Percentiles rank a stretch among this genome's conserved stretches.
These are phyloP conservation scores for Gymnoscelis rufifasciata DNA, from an alignment of 2,888 invertebrate species.

Conservation along the genomic window DNA sequence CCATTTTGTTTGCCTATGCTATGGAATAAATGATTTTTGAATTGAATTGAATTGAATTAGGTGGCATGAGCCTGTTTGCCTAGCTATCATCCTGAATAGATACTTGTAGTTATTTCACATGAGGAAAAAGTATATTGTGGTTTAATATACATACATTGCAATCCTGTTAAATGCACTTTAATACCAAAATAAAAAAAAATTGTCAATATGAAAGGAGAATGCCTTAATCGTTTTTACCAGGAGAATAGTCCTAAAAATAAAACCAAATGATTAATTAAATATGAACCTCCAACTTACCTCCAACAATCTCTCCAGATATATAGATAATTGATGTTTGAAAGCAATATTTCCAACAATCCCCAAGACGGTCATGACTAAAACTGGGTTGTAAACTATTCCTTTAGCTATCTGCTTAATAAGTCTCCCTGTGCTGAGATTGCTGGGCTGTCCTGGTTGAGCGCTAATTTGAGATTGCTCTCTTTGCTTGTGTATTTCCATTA, in stretches of 20 bases:
- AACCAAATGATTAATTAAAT: not conserved
- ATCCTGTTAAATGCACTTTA: too few relatives aligned
- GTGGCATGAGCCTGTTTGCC: too few relatives aligned
- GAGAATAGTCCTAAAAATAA: not conserved
- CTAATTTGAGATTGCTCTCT: slow-evolving; percentile 46
- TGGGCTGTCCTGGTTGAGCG: slow-evolving; percentile 34
- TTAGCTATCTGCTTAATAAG: slow-evolving; percentile 75
- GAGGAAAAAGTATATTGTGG: too few relatives aligned
- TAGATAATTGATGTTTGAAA: slow-evolving; percentile 88
- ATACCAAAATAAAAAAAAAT: too few relatives aligned
- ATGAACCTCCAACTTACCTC: slow-evolving; percentile 72
- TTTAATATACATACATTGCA: too few relatives aligned
- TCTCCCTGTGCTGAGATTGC: slow-evolving; percentile 50
- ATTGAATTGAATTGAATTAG: too few relatives aligned
- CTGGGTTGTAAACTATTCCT: slow-evolving; percentile 91
- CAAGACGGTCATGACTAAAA: slow-evolving; percentile 94
- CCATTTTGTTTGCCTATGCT: too few relatives aligned
- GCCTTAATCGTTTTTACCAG: too few relatives aligned
- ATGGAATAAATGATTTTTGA: too few relatives aligned
- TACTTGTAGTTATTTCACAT: too few relatives aligned
- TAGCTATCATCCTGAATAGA: too few relatives aligned
- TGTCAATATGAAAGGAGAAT: too few relatives aligned
- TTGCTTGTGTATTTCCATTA: slow-evolving; percentile 90
- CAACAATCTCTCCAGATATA: slow-evolving; percentile 85
- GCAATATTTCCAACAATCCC: slow-evolving; percentile 91